Evolutionary conservation across 92 coral and sea anemone species (phyloP).

Genomic region (Muricea muricata): DNA sequence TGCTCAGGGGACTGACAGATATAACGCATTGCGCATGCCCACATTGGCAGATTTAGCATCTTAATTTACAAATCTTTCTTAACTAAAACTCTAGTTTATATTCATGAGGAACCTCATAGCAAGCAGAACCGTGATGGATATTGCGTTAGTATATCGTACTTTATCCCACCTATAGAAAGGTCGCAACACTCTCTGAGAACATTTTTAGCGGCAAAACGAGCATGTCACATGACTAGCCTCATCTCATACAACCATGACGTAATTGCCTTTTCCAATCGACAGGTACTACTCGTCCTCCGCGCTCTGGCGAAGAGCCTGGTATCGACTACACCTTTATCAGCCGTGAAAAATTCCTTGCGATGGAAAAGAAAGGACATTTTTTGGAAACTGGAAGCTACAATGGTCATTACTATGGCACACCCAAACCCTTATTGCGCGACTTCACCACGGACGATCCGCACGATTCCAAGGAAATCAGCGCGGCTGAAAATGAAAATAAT

Average conservation of each 20-base stretch:
- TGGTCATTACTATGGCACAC: conserved; percentile 39
- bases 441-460: background rate
- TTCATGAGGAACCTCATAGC: no score
- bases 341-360: conserved; percentile 28
- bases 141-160: no score
- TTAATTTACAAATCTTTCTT: no score
- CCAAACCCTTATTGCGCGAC: conserved; percentile 8
- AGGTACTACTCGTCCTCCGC: conserved; percentile 40
- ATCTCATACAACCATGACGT: background rate
- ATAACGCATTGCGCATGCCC: no score
- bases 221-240: background rate
- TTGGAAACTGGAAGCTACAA: conserved; percentile 39
- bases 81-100: no score
- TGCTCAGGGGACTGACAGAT: no score
- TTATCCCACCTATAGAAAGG: no score
- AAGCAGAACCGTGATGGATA: no score
- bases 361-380: conserved; percentile 38
- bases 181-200: no score
- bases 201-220: no score
- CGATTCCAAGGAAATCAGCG: background rate
- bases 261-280: background rate
- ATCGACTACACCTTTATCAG: conserved; percentile 34
- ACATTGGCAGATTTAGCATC: no score
- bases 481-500: background rate
- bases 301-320: conserved; percentile 43